These are phyloP conservation scores for Oxystoma pomonae DNA, from an alignment of 2,888 invertebrate genomes.

Conservation along the genomic window DNA sequence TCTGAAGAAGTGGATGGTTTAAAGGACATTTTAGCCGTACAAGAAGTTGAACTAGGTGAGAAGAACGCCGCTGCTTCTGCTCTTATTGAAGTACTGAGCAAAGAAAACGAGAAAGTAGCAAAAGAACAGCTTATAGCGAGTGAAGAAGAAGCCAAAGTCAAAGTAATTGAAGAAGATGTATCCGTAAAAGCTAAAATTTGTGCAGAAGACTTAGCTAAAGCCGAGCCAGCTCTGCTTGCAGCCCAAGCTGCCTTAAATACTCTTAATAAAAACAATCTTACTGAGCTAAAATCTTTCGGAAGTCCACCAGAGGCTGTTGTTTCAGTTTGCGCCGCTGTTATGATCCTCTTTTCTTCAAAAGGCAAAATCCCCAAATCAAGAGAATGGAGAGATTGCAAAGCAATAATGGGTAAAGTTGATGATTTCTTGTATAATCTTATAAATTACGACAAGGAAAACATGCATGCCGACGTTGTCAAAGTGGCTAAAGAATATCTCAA, in stretches of 20 bases:
- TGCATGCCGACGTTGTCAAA: conserved; percentile 82
- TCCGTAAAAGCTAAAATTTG: conserved; percentile 80
- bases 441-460: conserved; percentile 91
- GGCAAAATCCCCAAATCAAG: conserved; percentile 88
- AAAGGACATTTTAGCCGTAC: conserved; percentile 66
- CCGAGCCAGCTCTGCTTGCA: conserved; percentile 85
- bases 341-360: conserved; percentile 77
- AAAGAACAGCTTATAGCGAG: conserved; percentile 77
- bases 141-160: conserved; percentile 88
- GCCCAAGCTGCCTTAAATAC: conserved; percentile 91
- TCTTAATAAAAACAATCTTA: conserved; percentile 87
- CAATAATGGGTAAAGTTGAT: conserved; percentile 84
- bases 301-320: conserved; percentile 87
- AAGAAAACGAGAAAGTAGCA: conserved; percentile 88
- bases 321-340: conserved; percentile 81
- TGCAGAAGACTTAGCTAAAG: conserved; percentile 83
- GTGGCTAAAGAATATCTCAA: conserved; percentile 62
- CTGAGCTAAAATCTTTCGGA: conserved; percentile 91
- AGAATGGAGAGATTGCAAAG: conserved; percentile 88
- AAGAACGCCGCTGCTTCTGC: conserved; percentile 90
- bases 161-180: conserved; percentile 84
- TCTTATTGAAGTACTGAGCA: conserved; percentile 79
- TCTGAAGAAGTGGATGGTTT: conserved; percentile 81
- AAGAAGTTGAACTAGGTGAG: conserved; percentile 66
- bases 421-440: conserved; percentile 77